Evolutionary conservation across 2,797 vertebrate species (phyloP).

Genomic region (Pantherophis vulpinus): DNA sequence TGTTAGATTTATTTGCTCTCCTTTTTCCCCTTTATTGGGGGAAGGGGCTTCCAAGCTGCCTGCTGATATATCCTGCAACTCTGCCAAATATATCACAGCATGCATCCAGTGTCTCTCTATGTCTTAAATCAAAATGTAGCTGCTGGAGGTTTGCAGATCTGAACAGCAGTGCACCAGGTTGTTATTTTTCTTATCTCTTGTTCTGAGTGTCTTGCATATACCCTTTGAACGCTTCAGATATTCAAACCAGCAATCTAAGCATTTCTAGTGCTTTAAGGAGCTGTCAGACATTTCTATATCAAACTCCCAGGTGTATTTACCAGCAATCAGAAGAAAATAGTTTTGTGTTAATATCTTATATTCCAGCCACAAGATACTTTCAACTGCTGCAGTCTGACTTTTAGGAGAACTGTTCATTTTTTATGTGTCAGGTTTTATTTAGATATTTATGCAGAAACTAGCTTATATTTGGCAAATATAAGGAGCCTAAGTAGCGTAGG

Average conservation of each 20-base stretch:
- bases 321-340: background rate
- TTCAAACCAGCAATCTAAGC: conserved; percentile 3
- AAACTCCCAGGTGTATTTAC: conserved; percentile 21
- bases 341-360: conserved; percentile 7
- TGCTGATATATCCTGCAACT: conserved; percentile 49
- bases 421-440: conserved; percentile 7
- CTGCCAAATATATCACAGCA: conserved; percentile 44
- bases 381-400: conserved; percentile 3
- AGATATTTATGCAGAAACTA: background rate
- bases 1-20: conserved; percentile 49
- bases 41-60: conserved; percentile 47
- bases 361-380: background rate
- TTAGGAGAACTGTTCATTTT: conserved; percentile 7
- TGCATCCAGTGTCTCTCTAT: conserved; percentile 29
- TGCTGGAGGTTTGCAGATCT: conserved; percentile 40
- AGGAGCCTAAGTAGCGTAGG: too few species aligned
- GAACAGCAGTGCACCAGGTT: conserved; percentile 28
- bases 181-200: conserved; percentile 42
- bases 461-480: background rate
- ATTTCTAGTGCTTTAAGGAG: conserved; percentile 17
- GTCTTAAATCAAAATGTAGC: conserved; percentile 53
- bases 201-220: background rate
- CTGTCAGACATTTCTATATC: conserved; percentile 8
- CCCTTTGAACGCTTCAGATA: conserved; percentile 23
- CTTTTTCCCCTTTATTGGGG: background rate